A percentile compares a stretch with the other conserved stretches of the same genome.
Conservation (phyloP, 2,888 invertebrate species). For the Nemoura dubitans region DNA sequence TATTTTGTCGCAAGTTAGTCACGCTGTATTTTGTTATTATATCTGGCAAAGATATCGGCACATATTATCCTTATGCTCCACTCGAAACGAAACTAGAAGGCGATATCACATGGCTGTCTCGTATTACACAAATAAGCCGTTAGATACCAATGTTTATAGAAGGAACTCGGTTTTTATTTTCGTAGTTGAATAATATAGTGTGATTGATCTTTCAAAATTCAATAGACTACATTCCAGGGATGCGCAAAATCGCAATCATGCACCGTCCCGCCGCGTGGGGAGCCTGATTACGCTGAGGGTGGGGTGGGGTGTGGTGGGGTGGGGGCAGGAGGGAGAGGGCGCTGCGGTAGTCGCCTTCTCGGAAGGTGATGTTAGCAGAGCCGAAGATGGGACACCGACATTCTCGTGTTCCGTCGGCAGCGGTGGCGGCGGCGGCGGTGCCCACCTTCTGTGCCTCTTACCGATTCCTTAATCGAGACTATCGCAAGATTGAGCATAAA, state of each 20-base stretch:
- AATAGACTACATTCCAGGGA: conserved; percentile 4
- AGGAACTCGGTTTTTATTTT: neutral
- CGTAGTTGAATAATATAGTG: neutral
- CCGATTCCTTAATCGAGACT: conserved; percentile 37
- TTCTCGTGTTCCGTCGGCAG: neutral
- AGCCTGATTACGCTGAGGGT: neutral
- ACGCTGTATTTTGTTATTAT: too few relatives aligned
- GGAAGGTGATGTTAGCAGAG: neutral
- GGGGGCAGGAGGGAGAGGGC: neutral
- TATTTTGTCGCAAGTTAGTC: too few relatives aligned
- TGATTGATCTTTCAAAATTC: conserved; percentile 7
- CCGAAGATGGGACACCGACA: neutral
- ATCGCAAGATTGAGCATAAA: conserved; percentile 45
- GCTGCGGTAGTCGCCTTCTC: neutral
- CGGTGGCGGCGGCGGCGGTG: neutral
- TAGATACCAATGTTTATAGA: neutral
- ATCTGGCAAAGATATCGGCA: too few relatives aligned
- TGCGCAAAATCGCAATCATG: neutral
- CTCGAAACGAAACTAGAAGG: too few relatives aligned
- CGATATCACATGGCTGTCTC: neutral
- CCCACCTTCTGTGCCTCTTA: neutral
- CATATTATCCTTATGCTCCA: too few relatives aligned
- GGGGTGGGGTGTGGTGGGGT: neutral
- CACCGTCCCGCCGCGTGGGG: neutral
- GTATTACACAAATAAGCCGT: neutral